Percentiles rank a stretch among this genome's conserved stretches.
phyloP scores from a whole-genome alignment of 2,797 vertebrate genomes.

The Scyliorhinus canicula region DNA sequence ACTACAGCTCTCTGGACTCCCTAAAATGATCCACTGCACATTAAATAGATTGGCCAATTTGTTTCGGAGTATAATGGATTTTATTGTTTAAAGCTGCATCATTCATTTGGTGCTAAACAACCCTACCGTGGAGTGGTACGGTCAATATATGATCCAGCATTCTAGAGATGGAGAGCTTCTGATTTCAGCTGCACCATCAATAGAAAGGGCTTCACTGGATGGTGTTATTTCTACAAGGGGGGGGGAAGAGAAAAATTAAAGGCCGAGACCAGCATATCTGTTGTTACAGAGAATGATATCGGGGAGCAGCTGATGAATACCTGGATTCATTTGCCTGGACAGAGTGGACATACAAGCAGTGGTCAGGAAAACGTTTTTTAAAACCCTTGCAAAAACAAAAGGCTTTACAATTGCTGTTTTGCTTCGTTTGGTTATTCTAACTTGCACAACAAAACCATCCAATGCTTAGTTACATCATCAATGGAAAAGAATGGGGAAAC shows the following conservation, averaged over 20 bases:
- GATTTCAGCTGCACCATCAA: neutral
- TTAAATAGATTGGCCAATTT: neutral
- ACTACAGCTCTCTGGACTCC: neutral
- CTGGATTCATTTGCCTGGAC: neutral
- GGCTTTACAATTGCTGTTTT: neutral
- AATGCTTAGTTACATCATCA: neutral
- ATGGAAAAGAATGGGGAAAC: neutral
- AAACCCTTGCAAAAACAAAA: neutral
- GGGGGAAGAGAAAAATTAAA: too few species aligned
- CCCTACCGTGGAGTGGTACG: neutral
- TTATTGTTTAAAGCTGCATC: neutral
- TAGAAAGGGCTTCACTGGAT: neutral
- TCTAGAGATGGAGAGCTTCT: neutral
- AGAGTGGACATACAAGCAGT: neutral
- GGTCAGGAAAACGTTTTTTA: neutral
- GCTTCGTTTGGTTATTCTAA: neutral
- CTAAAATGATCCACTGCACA: conserved; percentile 2
- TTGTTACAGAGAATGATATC: neutral
- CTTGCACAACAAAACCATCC: neutral
- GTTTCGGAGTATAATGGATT: neutral
- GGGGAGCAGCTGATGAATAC: neutral
- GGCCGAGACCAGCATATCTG: too few species aligned
- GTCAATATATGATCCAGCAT: neutral
- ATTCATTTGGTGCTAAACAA: neutral
- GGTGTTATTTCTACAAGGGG: neutral